A percentile compares a stretch with the other conserved stretches of the same genome.
These are phyloP conservation scores for Malachius bipustulatus DNA, from an alignment of 2,888 invertebrate genomes.

Conservation along the genomic window DNA sequence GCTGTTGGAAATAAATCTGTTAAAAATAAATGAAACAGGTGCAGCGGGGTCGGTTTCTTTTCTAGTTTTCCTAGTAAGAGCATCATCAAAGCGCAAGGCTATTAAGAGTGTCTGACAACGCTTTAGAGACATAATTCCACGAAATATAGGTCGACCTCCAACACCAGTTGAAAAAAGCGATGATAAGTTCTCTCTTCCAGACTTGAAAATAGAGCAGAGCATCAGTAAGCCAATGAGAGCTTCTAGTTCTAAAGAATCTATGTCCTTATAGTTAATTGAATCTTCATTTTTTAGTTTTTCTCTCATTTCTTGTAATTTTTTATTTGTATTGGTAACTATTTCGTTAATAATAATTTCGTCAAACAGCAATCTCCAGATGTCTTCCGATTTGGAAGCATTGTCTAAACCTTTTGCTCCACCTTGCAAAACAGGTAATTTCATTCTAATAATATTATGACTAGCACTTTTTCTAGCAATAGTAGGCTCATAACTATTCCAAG, in stretches of 20 bases:
- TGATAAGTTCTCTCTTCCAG: conserved; percentile 1
- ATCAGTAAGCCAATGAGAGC: background rate
- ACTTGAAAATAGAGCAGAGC: background rate
- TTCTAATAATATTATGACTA: conserved; percentile 1
- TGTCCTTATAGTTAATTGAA: conserved; percentile 2
- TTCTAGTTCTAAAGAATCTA: background rate
- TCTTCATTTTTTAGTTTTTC: background rate
- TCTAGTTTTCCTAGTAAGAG: background rate
- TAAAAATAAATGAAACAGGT: background rate
- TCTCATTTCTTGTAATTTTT: background rate
- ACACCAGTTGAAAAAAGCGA: no score
- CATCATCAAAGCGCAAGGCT: background rate
- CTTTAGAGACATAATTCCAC: conserved; percentile 2
- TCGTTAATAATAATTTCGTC: background rate
- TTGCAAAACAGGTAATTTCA: no score
- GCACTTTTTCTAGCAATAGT: conserved; percentile 1
- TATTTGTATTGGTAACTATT: conserved; percentile 1
- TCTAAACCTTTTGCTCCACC: no score
- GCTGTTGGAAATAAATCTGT: background rate
- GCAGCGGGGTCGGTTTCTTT: background rate
- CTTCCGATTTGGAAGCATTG: background rate
- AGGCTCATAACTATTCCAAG: conserved; percentile 1
- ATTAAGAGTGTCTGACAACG: background rate
- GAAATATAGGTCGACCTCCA: background rate
- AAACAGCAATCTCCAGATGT: background rate